Evolutionary conservation across 2,113 vertebrate species (phyloP), one percentile per base, ranked within the genome.

Genomic region (Eleginops maclovinus): DNA sequence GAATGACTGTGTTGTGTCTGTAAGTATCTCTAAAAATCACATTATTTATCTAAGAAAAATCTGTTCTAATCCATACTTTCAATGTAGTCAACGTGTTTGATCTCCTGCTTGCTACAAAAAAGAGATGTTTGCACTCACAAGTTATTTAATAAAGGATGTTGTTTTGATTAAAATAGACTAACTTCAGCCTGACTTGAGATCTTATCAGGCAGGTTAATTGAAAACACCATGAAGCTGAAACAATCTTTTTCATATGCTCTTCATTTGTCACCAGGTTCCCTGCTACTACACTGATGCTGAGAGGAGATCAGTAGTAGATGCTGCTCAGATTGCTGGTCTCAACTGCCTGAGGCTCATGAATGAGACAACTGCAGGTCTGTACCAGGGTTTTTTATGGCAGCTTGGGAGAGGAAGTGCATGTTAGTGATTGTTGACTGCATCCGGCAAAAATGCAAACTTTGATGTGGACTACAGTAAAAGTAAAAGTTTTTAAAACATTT

Each of bases 271-370:
- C 53, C 69, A 99, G 98, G 96, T 99, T 85, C 98, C 98, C 43
- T 96, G 93, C 91, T 99, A 96, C 93, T 99, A 96, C 92, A 97
- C 97, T 63, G 98, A 99, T 92, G 95, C 96, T 82, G 98, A 99
- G 89, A 96, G 98, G 89, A 96, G 98, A 66, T 99, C 98, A 72
- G 96, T 99, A 54, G 91, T 99, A 73, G 98, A 99, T 93, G 97
- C 98, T 62, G 97, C 98, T 77, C 98, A 99, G 91, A 99, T 99
- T 44, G 97, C 98, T 69, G 98, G 98, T 65, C 97, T 99, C 73
- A 99, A 99, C 90, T 99, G 98, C 81, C 92, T 99, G 84, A 94
- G 92, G 65, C 94, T 99, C 49, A 99, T 99, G 94, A 99, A 99
- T 85, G 98, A 99, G 89, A 97, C 97, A 10, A 98, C 98, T 78